phyloP scores from a whole-genome alignment of 2,797 vertebrate genomes.

The Euthynnus affinis region DNA sequence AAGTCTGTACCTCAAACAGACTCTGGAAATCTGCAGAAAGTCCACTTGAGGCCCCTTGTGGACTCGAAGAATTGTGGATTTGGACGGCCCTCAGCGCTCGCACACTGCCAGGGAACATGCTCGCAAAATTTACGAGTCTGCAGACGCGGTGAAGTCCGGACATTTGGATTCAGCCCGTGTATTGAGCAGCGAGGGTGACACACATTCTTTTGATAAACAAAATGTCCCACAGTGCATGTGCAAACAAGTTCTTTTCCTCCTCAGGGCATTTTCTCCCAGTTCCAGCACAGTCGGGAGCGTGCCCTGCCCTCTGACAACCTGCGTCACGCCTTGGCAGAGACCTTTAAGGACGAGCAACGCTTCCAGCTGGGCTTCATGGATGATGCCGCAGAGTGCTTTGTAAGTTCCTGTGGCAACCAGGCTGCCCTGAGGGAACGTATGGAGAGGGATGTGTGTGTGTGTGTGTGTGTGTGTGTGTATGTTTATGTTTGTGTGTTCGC shows the following conservation, averaged over 20 bases:
- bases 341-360: slow-evolving; percentile 97
- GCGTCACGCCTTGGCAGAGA: slow-evolving; percentile 97
- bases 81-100: no score
- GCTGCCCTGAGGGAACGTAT: slow-evolving; percentile 40
- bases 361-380: slow-evolving; percentile 99
- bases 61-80: no score
- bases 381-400: slow-evolving; percentile 98
- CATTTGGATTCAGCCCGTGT: not conserved
- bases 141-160: no score
- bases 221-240: slow-evolving; percentile 26
- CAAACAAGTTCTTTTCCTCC: slow-evolving; percentile 50
- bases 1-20: no score
- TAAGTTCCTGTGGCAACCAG: slow-evolving; percentile 85
- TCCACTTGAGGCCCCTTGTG: no score
- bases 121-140: no score
- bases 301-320: slow-evolving; percentile 96
- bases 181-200: slow-evolving; percentile 25
- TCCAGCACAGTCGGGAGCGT: slow-evolving; percentile 95
- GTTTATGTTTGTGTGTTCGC: slow-evolving; percentile 57
- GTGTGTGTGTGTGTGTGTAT: slow-evolving; percentile 61
- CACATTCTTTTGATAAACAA: slow-evolving; percentile 28
- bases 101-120: no score
- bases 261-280: slow-evolving; percentile 97
- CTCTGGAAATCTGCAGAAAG: no score
- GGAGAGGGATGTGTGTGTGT: slow-evolving; percentile 46